Conservation (phyloP, 1,140 invertebrate species). For the Cyrtorhinus lividipennis region DNA sequence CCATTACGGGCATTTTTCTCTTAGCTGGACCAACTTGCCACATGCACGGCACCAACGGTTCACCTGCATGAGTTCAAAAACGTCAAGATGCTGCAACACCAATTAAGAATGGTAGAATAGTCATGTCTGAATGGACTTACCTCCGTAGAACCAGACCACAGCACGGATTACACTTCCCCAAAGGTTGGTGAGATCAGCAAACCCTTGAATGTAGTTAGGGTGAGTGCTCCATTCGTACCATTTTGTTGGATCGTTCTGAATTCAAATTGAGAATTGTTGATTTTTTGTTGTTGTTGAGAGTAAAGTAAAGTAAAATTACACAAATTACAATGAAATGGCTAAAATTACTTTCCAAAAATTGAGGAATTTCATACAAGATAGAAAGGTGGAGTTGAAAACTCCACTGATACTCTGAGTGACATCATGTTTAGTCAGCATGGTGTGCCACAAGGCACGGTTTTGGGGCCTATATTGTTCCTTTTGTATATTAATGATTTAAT, state of each 20-base stretch:
- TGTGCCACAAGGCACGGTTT: no score
- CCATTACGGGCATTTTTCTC: constrained; percentile 39
- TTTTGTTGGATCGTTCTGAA: constrained; percentile 32
- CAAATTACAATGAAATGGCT: not conserved
- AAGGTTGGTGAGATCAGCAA: constrained; percentile 35
- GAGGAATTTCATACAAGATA: not conserved
- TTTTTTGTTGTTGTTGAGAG: no score
- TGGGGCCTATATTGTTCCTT: no score
- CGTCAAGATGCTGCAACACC: constrained; percentile 6
- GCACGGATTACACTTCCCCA: constrained; percentile 34
- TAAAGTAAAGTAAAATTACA: no score
- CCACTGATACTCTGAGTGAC: no score
- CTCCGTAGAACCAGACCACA: constrained; percentile 32
- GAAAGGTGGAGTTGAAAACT: no score
- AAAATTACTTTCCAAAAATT: not conserved
- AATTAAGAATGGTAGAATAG: constrained; percentile 10
- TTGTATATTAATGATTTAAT: no score
- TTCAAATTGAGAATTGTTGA: constrained; percentile 32
- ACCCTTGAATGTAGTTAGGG: constrained; percentile 38
- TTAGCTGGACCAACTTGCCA: constrained; percentile 34
- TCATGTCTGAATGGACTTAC: constrained; percentile 25
- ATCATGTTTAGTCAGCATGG: no score
- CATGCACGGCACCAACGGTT: constrained; percentile 38
- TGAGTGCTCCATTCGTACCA: constrained; percentile 44
- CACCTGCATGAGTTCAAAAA: constrained; percentile 27